Base-by-base conservation (phyloP, 2,888 invertebrate genomes). In the Callinectes sapidus region DNA sequence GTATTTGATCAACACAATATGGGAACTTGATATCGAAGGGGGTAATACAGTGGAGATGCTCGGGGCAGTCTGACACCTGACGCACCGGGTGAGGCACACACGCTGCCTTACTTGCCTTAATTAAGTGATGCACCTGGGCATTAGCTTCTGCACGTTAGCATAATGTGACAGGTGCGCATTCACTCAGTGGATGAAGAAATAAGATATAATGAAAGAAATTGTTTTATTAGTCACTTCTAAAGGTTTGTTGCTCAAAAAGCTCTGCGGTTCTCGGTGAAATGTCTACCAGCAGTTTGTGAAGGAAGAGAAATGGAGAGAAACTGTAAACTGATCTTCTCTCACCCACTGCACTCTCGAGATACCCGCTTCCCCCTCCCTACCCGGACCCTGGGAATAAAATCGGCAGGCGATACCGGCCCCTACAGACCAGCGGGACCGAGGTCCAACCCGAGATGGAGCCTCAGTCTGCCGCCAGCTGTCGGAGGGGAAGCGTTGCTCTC, bases 361-460 rank as follows among this genome's bases (percentile, higher is more conserved):
- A 81, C 81, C 81, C 32, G 0, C 71, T n/a, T n/a, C 71, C 71
- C 71, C 61, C 32, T 32, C 32, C 81, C 81, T 32, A 8, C 81
- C 81, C 6, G 16, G 8, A 81, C 32, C 35, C 32, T 14, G 35
- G 81, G 81, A 32, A 81, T 81, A 81, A 81, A 81, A 81, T 81
- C 81, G 35, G 81, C 81, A 81, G 81, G 81, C 81, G 81, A 81
- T 32, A 81, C 32, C 35, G 35, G 81, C 10, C 10, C 35, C 81
- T 81, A 10, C 81, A 81, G 81, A 14, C 81, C 81, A 35, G 32
- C 35, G 81, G 35, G 35, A 1, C 81, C 16, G 81, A 81, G 81
- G 35, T 81, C 35, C 32, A 81, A 35, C 81, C 81, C 81, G 81
- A 81, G 32, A 81, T 81, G 81, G 81, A 81, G 81, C 81, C 81